phyloP scores from a whole-genome alignment of 2,888 invertebrate species.

The Strigamia transsilvanica region DNA sequence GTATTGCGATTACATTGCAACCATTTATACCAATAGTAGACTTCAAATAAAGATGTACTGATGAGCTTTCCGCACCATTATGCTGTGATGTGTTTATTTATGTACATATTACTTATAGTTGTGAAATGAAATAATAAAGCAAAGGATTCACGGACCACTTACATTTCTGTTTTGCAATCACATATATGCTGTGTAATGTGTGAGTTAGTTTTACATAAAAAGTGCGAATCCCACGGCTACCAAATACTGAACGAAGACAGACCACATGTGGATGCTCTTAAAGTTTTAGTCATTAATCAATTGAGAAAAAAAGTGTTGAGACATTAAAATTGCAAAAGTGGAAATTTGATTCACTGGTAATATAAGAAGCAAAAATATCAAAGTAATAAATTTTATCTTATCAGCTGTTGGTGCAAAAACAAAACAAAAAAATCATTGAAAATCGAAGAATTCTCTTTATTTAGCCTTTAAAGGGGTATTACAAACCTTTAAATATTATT shows the following conservation, averaged over 20 bases:
- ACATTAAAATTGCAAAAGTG: not conserved
- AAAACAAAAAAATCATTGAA: not conserved
- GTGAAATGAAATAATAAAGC: not conserved
- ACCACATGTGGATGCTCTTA: not conserved
- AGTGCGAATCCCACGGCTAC: no score
- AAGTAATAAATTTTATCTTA: not conserved
- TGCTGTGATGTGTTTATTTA: not conserved
- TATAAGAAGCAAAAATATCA: not conserved
- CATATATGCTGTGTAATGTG: not conserved
- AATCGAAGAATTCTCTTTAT: no score
- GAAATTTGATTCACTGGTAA: not conserved
- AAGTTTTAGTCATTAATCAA: not conserved
- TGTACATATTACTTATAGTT: not conserved
- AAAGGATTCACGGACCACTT: conserved; percentile 17
- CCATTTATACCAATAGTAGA: not conserved
- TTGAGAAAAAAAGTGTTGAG: no score
- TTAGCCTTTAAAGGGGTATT: no score
- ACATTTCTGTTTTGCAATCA: conserved; percentile 19
- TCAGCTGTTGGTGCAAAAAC: not conserved
- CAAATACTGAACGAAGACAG: not conserved
- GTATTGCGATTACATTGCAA: no score
- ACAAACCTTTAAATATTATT: no score
- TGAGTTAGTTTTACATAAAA: no score
- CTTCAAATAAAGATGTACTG: no score
- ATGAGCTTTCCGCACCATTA: not conserved